Evolutionary conservation across 2,113 vertebrate species (phyloP).

Genomic region (Illadopsis cleaveri): DNA sequence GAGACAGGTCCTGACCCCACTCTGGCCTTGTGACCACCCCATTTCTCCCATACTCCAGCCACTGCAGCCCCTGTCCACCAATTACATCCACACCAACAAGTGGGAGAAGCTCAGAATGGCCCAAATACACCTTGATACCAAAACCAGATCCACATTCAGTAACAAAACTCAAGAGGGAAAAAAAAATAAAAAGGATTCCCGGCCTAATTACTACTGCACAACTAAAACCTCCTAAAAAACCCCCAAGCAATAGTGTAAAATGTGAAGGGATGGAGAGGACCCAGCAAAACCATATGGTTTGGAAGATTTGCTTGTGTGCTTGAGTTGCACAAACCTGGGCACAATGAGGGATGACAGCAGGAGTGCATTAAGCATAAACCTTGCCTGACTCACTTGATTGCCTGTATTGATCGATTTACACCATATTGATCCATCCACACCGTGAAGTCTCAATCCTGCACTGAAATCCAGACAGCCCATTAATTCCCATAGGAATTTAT

Average conservation of each 20-base stretch:
- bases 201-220: background rate
- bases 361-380: constrained; percentile 23
- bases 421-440: background rate
- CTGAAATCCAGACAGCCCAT: background rate
- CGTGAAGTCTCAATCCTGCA: constrained; percentile 1
- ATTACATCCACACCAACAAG: rapidly evolving
- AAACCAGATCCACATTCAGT: background rate
- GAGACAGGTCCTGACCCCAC: background rate
- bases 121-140: background rate
- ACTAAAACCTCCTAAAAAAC: background rate
- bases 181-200: background rate
- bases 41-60: background rate
- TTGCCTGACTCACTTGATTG: constrained; percentile 12
- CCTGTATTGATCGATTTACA: constrained; percentile 28
- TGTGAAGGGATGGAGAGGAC: background rate
- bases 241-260: background rate
- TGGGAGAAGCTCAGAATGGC: background rate
- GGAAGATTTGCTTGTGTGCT: background rate
- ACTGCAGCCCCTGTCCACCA: background rate
- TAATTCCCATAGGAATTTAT: background rate
- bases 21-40: background rate
- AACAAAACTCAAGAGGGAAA: background rate
- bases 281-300: background rate
- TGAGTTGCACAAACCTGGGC: background rate
- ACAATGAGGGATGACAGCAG: constrained; percentile 15